Percentiles rank a stretch among this genome's conserved stretches.
Evolutionary conservation across 1,140 invertebrate species (phyloP).

Genomic region (Papilio polyxenes): DNA sequence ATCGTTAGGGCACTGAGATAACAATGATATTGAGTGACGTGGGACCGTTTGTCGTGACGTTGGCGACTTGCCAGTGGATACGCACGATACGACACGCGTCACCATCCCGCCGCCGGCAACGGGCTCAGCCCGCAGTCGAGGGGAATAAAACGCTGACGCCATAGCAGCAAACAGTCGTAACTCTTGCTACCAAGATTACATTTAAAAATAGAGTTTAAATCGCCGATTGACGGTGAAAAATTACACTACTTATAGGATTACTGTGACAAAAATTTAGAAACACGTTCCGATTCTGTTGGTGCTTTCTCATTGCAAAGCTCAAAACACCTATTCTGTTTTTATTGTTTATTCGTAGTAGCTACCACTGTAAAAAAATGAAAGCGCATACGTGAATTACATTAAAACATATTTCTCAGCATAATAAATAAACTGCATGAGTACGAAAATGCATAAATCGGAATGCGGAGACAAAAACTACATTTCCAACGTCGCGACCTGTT

Average conservation of each 20-base stretch:
- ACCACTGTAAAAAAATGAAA: neutral
- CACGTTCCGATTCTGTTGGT: neutral
- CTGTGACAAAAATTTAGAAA: neutral
- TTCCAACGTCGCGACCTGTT: neutral
- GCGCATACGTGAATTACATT: neutral
- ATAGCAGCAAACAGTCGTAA: slow-evolving; percentile 43
- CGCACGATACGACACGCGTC: slow-evolving; percentile 18
- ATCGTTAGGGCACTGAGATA: neutral
- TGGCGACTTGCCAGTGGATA: slow-evolving; percentile 28
- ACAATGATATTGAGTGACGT: slow-evolving; percentile 28
- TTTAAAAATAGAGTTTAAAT: slow-evolving; percentile 4
- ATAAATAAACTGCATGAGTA: neutral
- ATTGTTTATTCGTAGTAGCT: neutral
- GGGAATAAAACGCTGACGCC: slow-evolving; percentile 50
- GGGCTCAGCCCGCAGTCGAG: slow-evolving; percentile 5
- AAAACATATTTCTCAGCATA: neutral
- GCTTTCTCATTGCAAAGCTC: neutral
- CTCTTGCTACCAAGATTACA: no score
- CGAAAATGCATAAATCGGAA: slow-evolving; percentile 7
- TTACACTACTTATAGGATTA: neutral
- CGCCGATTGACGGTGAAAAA: neutral
- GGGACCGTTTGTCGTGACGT: slow-evolving; percentile 1
- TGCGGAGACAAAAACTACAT: slow-evolving; percentile 20
- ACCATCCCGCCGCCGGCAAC: neutral
- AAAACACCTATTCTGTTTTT: neutral